Evolutionary conservation across 1,140 invertebrate genomes (phyloP).

Genomic region (Planococcus citri): DNA sequence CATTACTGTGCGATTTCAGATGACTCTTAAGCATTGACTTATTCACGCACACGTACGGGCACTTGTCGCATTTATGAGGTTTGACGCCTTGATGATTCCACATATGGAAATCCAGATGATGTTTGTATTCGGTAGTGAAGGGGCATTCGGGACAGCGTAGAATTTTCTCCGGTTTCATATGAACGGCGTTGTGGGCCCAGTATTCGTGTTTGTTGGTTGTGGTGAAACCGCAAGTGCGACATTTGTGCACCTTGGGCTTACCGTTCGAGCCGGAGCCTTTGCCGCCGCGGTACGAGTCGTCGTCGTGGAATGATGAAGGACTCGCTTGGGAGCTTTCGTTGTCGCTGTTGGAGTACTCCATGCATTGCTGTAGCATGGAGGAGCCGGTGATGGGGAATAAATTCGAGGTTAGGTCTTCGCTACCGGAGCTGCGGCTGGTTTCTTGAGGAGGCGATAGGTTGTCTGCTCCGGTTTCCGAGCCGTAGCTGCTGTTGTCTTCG

Average conservation of each 20-base stretch:
- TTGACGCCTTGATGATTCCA: conserved; percentile 91
- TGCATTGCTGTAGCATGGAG: background rate
- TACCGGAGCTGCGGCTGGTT: background rate
- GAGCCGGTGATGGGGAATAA: conserved; percentile 3
- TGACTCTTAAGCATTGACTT: conserved; percentile 99
- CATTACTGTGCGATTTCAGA: conserved; percentile 91
- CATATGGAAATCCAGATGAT: conserved; percentile 95
- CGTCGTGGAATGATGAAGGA: background rate
- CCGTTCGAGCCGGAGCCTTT: background rate
- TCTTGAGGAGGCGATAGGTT: background rate
- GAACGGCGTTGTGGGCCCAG: conserved; percentile 77
- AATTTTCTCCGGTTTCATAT: conserved; percentile 88
- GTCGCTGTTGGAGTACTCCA: background rate
- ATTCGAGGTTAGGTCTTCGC: background rate
- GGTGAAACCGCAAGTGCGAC: conserved; percentile 80
- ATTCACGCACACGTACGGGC: conserved; percentile 89
- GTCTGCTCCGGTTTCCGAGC: background rate
- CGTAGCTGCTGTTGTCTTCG: conserved; percentile 13
- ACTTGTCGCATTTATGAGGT: conserved; percentile 90
- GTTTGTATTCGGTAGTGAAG: conserved; percentile 98
- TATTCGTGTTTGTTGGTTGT: conserved; percentile 80
- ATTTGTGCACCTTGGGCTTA: conserved; percentile 34
- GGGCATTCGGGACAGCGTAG: conserved; percentile 83
- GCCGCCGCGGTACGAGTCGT: background rate
- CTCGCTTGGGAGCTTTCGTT: background rate